Evolutionary conservation across 2,888 invertebrate genomes (phyloP).

Genomic region (Tolmerus cingulatus): DNA sequence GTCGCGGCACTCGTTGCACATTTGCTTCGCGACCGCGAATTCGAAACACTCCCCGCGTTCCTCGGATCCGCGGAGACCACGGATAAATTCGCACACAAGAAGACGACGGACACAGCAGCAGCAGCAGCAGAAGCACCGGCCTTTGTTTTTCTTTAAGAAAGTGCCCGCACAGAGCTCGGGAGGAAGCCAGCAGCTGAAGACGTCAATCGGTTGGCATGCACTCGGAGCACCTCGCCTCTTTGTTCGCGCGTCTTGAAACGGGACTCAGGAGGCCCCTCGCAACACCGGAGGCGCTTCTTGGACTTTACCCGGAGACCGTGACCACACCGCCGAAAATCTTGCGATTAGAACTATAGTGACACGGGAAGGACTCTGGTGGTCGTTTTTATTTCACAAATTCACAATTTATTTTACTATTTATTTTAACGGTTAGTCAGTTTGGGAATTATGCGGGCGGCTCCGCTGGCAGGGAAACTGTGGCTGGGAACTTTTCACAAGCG

Average conservation of each 20-base stretch:
- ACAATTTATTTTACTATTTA: no score
- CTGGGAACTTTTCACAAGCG: neutral
- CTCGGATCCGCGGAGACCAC: neutral
- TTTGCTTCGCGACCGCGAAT: neutral
- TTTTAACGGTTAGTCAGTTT: neutral
- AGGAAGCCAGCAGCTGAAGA: neutral
- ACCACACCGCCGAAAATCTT: neutral
- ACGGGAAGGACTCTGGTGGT: neutral
- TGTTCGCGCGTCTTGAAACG: neutral
- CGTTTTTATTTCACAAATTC: no score
- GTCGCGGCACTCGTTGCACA: neutral
- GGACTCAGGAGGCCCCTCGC: neutral
- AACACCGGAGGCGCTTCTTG: neutral
- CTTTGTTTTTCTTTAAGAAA: neutral
- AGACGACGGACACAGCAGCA: neutral
- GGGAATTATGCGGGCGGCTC: neutral
- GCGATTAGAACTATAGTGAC: neutral
- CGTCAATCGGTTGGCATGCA: neutral
- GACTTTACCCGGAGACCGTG: neutral
- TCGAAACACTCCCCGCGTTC: neutral
- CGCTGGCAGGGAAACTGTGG: neutral
- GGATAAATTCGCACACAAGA: neutral
- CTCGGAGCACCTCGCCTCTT: neutral
- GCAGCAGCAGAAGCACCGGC: neutral
- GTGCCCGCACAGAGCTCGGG: neutral